These are phyloP conservation scores for Neolamprologus sp. DNA, from an alignment of 2,113 vertebrate genomes.

Conservation along the genomic window DNA sequence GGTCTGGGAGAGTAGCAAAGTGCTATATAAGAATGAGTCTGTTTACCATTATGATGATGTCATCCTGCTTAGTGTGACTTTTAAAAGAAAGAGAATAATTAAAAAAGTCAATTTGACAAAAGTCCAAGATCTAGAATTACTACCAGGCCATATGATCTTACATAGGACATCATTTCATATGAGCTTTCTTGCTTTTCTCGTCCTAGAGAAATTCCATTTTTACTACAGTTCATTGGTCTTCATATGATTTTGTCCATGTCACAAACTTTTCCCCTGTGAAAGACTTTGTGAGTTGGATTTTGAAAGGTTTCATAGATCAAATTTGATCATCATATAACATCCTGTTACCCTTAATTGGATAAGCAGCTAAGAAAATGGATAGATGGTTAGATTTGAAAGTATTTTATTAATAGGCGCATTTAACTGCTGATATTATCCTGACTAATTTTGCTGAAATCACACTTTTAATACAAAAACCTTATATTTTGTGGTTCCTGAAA, in stretches of 20 bases:
- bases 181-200: background rate
- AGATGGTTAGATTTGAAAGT: accelerated
- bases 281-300: background rate
- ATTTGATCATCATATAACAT: background rate
- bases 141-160: background rate
- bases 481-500: background rate
- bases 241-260: background rate
- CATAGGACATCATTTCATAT: background rate
- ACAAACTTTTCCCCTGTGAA: background rate
- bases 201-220: background rate
- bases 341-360: background rate
- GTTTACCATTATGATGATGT: background rate
- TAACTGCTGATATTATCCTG: background rate
- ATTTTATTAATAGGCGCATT: background rate
- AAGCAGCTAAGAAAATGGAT: background rate
- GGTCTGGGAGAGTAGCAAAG: background rate
- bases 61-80: background rate
- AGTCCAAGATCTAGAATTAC: background rate
- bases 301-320: background rate
- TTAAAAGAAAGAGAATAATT: background rate
- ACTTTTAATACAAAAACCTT: background rate
- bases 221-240: background rate
- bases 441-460: background rate
- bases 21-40: background rate
- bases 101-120: background rate